Evolutionary conservation across 1,140 invertebrate species (phyloP).

Genomic region (Pogonomyrmex barbatus): DNA sequence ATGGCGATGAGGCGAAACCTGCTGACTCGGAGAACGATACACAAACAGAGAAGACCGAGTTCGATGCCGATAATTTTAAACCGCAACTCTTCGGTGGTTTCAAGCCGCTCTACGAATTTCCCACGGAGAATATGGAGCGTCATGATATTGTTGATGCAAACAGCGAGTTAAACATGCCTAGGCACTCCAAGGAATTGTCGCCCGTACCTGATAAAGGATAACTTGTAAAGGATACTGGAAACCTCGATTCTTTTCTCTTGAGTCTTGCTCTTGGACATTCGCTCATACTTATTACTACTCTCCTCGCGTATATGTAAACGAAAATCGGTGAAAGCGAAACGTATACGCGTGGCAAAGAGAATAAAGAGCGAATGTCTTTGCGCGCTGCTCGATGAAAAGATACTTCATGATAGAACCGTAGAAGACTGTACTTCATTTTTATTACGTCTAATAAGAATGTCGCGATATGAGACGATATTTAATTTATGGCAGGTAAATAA

Average conservation of each 20-base stretch:
- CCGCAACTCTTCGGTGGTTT: constrained; percentile 90
- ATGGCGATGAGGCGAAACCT: constrained; percentile 70
- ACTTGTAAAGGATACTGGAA: background rate
- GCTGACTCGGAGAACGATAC: constrained; percentile 69
- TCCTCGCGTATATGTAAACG: constrained; percentile 31
- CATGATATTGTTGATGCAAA: constrained; percentile 16
- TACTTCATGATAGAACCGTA: background rate
- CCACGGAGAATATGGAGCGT: constrained; percentile 71
- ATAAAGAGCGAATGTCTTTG: constrained; percentile 35
- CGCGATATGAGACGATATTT: constrained; percentile 9
- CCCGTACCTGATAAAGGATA: constrained; percentile 52
- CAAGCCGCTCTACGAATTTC: constrained; percentile 88
- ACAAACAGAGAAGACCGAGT: constrained; percentile 82
- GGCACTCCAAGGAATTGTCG: background rate
- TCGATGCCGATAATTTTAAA: constrained; percentile 90
- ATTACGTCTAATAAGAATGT: constrained; percentile 19
- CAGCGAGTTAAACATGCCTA: constrained; percentile 11
- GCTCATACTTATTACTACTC: constrained; percentile 24
- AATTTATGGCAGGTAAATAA: constrained; percentile 28
- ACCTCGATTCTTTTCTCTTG: constrained; percentile 32
- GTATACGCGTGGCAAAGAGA: background rate
- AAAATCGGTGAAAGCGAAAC: constrained; percentile 28
- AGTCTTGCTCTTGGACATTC: constrained; percentile 26
- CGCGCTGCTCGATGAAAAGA: constrained; percentile 31
- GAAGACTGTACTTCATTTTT: constrained; percentile 45